Percentiles rank a stretch among this genome's conserved stretches.
Conservation (phyloP, 2,797 vertebrate species). For the Hephaestus fuliginosus region DNA sequence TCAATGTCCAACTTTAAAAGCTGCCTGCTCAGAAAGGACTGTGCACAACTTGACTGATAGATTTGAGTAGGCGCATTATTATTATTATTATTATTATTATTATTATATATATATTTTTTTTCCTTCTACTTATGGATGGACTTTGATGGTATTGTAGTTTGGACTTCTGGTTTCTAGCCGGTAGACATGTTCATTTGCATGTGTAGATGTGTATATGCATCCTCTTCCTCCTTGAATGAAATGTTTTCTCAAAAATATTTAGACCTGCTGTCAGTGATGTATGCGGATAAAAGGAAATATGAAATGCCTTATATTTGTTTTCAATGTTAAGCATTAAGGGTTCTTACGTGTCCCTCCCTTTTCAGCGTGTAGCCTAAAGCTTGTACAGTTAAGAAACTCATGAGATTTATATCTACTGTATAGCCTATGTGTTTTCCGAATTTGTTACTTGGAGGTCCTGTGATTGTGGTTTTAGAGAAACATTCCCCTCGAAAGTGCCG, state of each 20-base stretch:
- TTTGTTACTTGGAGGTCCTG: slow-evolving; percentile 80
- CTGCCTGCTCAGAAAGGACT: slow-evolving; percentile 79
- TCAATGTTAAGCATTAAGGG: slow-evolving; percentile 81
- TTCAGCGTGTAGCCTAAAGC: slow-evolving; percentile 83
- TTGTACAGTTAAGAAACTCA: slow-evolving; percentile 80
- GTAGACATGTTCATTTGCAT: slow-evolving; percentile 82
- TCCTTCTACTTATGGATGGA: slow-evolving; percentile 57
- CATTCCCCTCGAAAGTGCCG: slow-evolving; percentile 85
- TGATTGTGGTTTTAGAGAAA: slow-evolving; percentile 84
- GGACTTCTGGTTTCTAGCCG: slow-evolving; percentile 76
- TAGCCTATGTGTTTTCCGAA: slow-evolving; percentile 78
- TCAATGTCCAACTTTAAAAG: slow-evolving; percentile 73
- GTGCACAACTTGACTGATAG: slow-evolving; percentile 78
- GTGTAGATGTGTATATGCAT: slow-evolving; percentile 82
- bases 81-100: too few species aligned
- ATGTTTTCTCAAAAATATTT: slow-evolving; percentile 79
- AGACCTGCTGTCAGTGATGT: slow-evolving; percentile 83
- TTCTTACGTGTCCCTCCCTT: slow-evolving; percentile 74
- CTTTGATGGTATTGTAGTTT: slow-evolving; percentile 78
- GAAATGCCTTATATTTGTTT: slow-evolving; percentile 87
- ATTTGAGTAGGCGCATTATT: slow-evolving; percentile 67
- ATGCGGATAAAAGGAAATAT: slow-evolving; percentile 83
- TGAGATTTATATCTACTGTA: slow-evolving; percentile 83
- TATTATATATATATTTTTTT: neutral
- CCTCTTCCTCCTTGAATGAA: slow-evolving; percentile 79